A percentile compares a stretch with the other conserved stretches of the same genome.
phyloP scores from a whole-genome alignment of 2,888 invertebrate genomes.

The Cybosia mesomella region DNA sequence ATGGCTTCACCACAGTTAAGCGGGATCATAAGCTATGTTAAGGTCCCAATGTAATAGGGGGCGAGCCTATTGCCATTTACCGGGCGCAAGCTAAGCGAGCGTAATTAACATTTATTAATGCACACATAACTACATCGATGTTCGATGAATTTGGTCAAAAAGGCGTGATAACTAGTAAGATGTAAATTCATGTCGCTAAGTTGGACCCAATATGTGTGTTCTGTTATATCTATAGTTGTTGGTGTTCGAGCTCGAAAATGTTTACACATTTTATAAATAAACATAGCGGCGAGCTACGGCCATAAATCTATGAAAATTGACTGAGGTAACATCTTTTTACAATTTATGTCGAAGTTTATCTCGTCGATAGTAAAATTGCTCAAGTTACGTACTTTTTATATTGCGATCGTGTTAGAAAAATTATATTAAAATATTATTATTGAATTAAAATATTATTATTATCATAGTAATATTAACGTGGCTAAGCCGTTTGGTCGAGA shows the following conservation, averaged over 20 bases:
- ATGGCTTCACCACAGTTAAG: too few relatives aligned
- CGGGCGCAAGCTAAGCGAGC: too few relatives aligned
- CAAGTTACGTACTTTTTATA: constrained; percentile 16
- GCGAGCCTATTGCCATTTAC: too few relatives aligned
- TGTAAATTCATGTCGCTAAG: background rate
- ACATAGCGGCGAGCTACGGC: background rate
- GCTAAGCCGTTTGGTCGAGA: too few relatives aligned
- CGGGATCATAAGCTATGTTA: too few relatives aligned
- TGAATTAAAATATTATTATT: too few relatives aligned
- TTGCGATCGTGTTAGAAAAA: background rate
- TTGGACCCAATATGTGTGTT: background rate
- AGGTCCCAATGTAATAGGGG: too few relatives aligned
- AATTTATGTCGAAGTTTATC: constrained; percentile 13
- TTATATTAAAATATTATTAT: too few relatives aligned
- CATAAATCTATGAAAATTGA: constrained; percentile 14
- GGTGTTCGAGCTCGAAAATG: background rate
- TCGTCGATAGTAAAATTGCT: constrained; percentile 15
- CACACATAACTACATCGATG: too few relatives aligned
- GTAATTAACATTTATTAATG: too few relatives aligned
- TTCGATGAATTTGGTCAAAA: background rate
- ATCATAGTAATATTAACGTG: too few relatives aligned
- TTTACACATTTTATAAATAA: background rate
- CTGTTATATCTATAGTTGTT: background rate
- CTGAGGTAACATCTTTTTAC: constrained; percentile 9
- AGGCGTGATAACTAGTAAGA: too few relatives aligned